These are phyloP conservation scores for Pocota personata DNA, from an alignment of 2,888 invertebrate genomes.

Conservation along the genomic window DNA sequence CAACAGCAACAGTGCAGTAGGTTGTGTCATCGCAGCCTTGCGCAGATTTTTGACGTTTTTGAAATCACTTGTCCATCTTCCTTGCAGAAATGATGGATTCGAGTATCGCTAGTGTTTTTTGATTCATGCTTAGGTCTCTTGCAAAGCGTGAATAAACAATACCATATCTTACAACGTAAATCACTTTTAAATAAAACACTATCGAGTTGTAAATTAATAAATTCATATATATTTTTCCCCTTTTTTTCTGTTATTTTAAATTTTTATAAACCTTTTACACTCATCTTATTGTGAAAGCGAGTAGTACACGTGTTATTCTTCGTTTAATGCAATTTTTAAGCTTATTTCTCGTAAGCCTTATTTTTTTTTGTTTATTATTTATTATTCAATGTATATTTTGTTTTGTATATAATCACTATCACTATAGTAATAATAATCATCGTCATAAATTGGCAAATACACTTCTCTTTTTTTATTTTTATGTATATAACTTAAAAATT, in stretches of 20 bases:
- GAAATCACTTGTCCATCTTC: no score
- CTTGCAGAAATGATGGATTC: no score
- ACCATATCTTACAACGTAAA: no score
- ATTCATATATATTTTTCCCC: constrained; percentile 44
- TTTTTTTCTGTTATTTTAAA: constrained; percentile 31
- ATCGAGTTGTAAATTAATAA: constrained; percentile 59
- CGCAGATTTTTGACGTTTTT: no score
- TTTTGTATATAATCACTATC: constrained; percentile 69
- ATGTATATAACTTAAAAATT: constrained; percentile 44
- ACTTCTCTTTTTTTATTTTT: constrained; percentile 17
- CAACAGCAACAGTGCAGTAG: no score
- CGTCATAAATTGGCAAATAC: constrained; percentile 65
- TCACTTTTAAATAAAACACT: constrained; percentile 27
- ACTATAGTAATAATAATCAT: constrained; percentile 59
- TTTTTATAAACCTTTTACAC: constrained; percentile 54
- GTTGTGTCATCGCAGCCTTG: no score
- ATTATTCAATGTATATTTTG: constrained; percentile 62
- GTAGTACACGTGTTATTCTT: constrained; percentile 15
- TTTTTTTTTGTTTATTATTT: neutral
- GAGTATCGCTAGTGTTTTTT: no score
- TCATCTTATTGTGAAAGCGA: constrained; percentile 19
- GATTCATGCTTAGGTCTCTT: no score
- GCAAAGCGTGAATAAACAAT: no score
- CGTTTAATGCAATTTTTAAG: constrained; percentile 27
- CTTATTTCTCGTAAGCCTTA: constrained; percentile 38